Conservation (phyloP, 1,140 invertebrate species). For the Zaprionus capensis region DNA sequence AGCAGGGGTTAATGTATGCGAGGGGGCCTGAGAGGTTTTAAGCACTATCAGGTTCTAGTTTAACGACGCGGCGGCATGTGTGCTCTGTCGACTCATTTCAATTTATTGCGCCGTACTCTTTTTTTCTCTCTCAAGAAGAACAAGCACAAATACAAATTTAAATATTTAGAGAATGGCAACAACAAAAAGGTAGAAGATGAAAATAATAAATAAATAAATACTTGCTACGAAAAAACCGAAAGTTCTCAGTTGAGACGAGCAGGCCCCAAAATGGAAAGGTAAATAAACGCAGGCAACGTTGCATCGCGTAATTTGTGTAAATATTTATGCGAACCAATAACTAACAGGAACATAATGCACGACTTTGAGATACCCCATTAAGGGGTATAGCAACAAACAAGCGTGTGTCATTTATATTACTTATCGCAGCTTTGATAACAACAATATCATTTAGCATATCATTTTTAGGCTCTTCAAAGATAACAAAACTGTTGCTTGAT, state of each 20-base stretch:
- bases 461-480: not conserved
- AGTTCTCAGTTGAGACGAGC: constrained; percentile 17
- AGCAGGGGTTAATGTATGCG: not conserved
- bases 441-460: not conserved
- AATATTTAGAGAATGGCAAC: constrained; percentile 39
- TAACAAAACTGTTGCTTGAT: no score
- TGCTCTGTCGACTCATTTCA: constrained; percentile 34
- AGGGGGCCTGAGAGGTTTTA: constrained; percentile 7
- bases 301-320: constrained; percentile 35
- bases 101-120: constrained; percentile 52
- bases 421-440: not conserved
- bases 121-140: constrained; percentile 7
- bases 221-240: constrained; percentile 20
- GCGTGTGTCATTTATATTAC: not conserved
- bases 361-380: constrained; percentile 8
- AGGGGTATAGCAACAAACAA: not conserved
- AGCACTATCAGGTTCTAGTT: constrained; percentile 37
- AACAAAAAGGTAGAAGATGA: not conserved
- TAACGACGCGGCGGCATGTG: constrained; percentile 15
- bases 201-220: constrained; percentile 16
- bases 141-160: constrained; percentile 16
- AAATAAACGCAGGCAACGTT: constrained; percentile 18
- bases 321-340: constrained; percentile 30
- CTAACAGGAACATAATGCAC: not conserved
- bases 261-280: constrained; percentile 23